Evolutionary conservation across 2,888 invertebrate genomes (phyloP), one percentile per base, ranked within the genome.

Genomic region (Cryptocheilus praepositus): DNA sequence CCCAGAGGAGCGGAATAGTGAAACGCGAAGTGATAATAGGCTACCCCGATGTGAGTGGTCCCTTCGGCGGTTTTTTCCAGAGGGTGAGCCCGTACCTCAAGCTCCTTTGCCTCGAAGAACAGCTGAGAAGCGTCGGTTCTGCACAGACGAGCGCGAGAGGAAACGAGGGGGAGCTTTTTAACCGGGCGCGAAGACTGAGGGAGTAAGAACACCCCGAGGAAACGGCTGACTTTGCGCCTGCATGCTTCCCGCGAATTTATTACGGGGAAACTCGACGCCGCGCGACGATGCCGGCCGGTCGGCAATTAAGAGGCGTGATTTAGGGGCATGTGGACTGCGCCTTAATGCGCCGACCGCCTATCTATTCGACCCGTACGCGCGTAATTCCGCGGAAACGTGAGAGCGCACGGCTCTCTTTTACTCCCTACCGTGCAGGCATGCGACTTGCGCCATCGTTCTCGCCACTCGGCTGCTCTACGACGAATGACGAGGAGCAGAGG

Each of bases 291-390:
- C 43, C 49, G 52, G 11, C 58, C 61, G 56, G 54, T 16, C 63
- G 69, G 77, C 76, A 81, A 83, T 83, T 80, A 83, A 80, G 76
- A 70, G 69, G 62, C 62, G 76, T 81, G 83, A 82, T 83, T 83
- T 81, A 82, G 74, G 74, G 67, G 65, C 71, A 67, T 70, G 64
- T 59, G 58, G 69, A 58, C 57, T 49, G 54, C 51, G 58, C 67
- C 72, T 74, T 57, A 64, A 64, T 67, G 66, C 59, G 56, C 67
- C 60, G 49, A n/a, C 49, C 52, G 65, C 57, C 28, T 61, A 55
- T 36, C 61, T 60, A 66, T 67, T 55, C 22, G 57, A 45, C 64
- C 62, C 56, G 28, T 52, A 49, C 44, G 55, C 59, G 67, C 61
- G 67, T 60, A 67, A 70, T 59, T 70, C 63, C 59, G 60, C 54